Evolutionary conservation across 2,797 vertebrate genomes (phyloP).

Genomic region (Amniataba percoides): DNA sequence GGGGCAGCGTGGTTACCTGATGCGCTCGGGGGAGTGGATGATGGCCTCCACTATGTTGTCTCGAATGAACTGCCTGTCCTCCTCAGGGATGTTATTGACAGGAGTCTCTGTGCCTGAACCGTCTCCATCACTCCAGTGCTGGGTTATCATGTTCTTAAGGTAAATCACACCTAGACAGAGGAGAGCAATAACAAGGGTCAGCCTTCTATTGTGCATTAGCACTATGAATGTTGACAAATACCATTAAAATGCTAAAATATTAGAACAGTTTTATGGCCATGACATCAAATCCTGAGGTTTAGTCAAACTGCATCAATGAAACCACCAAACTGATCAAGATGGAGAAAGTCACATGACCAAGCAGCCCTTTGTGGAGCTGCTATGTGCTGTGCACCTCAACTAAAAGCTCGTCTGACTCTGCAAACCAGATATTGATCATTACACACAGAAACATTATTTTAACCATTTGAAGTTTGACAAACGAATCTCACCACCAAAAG

Average conservation of each 20-base stretch:
- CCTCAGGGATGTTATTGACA: slow-evolving; percentile 95
- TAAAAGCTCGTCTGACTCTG: not conserved
- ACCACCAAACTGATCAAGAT: not conserved
- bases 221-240: not conserved
- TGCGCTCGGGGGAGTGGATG: slow-evolving; percentile 98
- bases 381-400: not conserved
- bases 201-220: not conserved
- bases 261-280: not conserved
- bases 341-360: not conserved
- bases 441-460: not conserved
- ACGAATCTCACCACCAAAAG: not conserved
- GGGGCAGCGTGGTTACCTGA: slow-evolving; percentile 87
- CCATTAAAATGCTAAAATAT: not conserved
- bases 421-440: not conserved
- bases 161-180: slow-evolving; percentile 94
- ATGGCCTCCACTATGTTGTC: slow-evolving; percentile 99
- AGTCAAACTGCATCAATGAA: not conserved
- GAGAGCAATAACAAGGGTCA: slow-evolving; percentile 15
- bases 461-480: not conserved
- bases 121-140: slow-evolving; percentile 97
- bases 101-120: slow-evolving; percentile 88
- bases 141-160: slow-evolving; percentile 99
- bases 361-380: not conserved
- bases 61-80: slow-evolving; percentile 96
- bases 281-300: too few species aligned